Base-by-base conservation (phyloP, 2,888 invertebrate genomes). In the Eupithecia centaureata region DNA sequence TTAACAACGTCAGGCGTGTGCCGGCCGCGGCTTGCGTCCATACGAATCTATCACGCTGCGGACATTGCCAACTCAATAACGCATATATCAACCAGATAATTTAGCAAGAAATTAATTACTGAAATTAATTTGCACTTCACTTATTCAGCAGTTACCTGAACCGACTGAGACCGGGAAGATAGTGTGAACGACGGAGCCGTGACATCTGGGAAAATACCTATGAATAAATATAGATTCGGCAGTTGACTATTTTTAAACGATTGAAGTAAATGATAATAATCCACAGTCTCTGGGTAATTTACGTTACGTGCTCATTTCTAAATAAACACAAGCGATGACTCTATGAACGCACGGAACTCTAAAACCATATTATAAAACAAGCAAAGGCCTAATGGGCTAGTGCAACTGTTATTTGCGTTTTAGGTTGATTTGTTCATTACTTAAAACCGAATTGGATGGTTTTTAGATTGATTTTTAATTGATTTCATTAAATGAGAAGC, bases 181-280 rank as follows among this genome's bases (percentile, higher is more conserved):
- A 76, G 83, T 82, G 83, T 77, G 83, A 84, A 86, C 87, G 82
- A 89, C 83, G 82, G 81, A 79, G 68, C 78, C 70, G 84, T 86
- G 85, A 86, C 89, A 87, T 84, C 85, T 87, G 84, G 80, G 83
- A 79, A 86, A 83, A 80, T 76, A 77, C 77, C 79, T 79, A 77
- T 77, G 82, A 80, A 82, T 86, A 84, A 88, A 87, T 85, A 80
- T 78, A 84, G 77, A 70, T 73, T 74, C 78, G 73, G 81, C 78
- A 76, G 80, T 80, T 79, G 70, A 81, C 83, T 91, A 91, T 91
- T 91, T 91, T 87, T 90, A 89, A 85, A 77, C 78, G 76, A 76
- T 77, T 79, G 82, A 81, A 82, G 82, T 82, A 72, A 82, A 79
- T 80, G 83, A 77, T 82, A 59, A 77, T 79, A 74, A 65, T 77